Conservation (phyloP, 2,888 invertebrate species). For the Drosophila nigritarsus region DNA sequence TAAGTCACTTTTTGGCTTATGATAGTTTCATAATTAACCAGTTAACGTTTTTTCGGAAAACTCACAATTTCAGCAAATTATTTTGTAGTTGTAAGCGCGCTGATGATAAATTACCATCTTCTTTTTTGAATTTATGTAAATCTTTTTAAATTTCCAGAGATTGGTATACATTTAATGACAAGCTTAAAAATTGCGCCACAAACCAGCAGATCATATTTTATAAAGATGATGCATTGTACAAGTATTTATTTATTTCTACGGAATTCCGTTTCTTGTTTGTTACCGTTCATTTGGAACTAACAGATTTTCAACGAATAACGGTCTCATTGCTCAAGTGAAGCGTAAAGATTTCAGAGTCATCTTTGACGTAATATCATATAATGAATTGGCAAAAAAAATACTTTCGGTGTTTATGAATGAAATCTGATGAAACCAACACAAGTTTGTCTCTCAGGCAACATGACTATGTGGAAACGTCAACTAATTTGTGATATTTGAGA, state of each 20-base stretch:
- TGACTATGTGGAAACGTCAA: constrained; percentile 29
- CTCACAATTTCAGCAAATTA: background rate
- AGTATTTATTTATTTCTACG: background rate
- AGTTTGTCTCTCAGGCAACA: constrained; percentile 10
- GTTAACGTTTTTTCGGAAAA: background rate
- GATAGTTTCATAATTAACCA: background rate
- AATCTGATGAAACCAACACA: constrained; percentile 6
- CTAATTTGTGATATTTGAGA: constrained; percentile 47
- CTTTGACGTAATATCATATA: constrained; percentile 16
- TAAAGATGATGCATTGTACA: background rate
- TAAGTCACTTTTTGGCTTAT: background rate
- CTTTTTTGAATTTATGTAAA: background rate
- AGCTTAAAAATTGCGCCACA: background rate
- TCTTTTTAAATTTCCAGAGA: background rate
- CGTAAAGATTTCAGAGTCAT: constrained; percentile 19
- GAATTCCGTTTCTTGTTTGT: background rate
- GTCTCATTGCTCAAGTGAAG: background rate
- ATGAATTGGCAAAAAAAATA: constrained; percentile 36
- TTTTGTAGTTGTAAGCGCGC: background rate
- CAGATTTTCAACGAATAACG: background rate
- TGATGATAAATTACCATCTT: background rate
- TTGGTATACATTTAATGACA: background rate
- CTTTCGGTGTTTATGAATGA: constrained; percentile 15
- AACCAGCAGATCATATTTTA: background rate
- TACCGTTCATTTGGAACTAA: constrained; percentile 3